Base-by-base conservation (phyloP, 2,888 invertebrate species). In the Cheilosia grossa region DNA sequence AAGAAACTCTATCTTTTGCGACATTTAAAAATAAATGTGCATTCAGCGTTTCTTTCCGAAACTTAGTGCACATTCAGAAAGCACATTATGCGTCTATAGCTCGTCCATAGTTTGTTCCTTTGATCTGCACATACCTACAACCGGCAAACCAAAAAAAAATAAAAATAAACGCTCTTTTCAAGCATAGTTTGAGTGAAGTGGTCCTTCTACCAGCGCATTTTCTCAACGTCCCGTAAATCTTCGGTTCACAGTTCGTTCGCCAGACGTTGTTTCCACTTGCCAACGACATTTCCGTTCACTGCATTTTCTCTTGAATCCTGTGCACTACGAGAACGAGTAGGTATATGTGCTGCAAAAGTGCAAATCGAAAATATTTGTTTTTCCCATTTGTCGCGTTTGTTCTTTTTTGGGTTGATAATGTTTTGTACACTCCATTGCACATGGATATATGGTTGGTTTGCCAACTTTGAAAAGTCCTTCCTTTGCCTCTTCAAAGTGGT, bases 351-450 rank as follows among this genome's bases (percentile, higher is more conserved):
- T 47, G 44, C 47, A 33, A 54, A 61, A 61, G 67, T 37, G 33
- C 42, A 69, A 77, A 61, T 77, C 69, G 69, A 69, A 75, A 66
- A 42, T 30, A 75, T 19, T 51, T 58, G 30, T 9, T 37, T 24
- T 7, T 58, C 44, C 9, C 10, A 4, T 37, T 37, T 37, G 37
- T 13, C 13, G 37, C 13, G 2, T 7, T 13, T 42, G 1, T 42
- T 1, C 7, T 42, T 13, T 42, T 44, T n/a, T 9, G n/a, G 7
- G 4, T 42, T 59, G 63, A 30, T 21, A 24, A n/a, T 51, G 59
- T 56, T 27, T 17, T 37, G 37, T 53, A 4, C 24, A 58, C 56
- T 58, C 19, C 13, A 42, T 9, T 59, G 67, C 15, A 42, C 63
- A 64, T 33, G 56, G 49, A 67, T 58, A 33, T 42, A 51, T 59